These are phyloP conservation scores for Rhinichthys klamathensis DNA, from an alignment of 2,113 vertebrate species.

Conservation along the genomic window DNA sequence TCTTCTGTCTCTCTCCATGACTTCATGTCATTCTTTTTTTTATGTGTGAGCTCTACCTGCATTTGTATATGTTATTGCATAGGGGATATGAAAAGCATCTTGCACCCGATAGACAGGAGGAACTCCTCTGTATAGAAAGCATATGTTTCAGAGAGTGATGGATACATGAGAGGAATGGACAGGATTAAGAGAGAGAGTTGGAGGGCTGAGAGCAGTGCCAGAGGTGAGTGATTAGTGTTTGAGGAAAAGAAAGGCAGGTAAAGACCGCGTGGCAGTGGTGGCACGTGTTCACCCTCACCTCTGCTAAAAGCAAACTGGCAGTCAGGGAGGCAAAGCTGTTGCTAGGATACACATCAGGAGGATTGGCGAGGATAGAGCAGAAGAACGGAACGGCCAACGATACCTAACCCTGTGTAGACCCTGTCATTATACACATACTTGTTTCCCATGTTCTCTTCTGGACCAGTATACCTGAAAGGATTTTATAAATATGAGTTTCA, in stretches of 20 bases:
- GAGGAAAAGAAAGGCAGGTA: constrained; percentile 1
- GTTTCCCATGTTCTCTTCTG: background rate
- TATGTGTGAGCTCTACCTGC: background rate
- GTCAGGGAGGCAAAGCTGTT: constrained; percentile 57
- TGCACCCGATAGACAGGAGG: background rate
- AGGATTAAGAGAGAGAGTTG: background rate
- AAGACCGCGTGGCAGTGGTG: background rate
- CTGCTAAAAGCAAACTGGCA: constrained; percentile 32
- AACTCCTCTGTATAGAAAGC: background rate
- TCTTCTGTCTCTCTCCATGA: background rate
- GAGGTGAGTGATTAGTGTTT: constrained; percentile 22
- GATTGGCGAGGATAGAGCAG: constrained; percentile 41
- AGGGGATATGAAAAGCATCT: background rate
- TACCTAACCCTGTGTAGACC: constrained; percentile 6
- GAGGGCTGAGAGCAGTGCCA: constrained; percentile 1
- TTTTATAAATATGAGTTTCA: background rate
- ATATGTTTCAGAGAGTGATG: constrained; percentile 1
- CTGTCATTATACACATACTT: background rate
- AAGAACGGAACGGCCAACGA: background rate
- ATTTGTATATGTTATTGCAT: background rate
- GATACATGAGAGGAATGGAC: background rate
- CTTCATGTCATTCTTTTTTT: background rate
- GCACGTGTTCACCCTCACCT: constrained; percentile 26
- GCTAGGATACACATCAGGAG: constrained; percentile 59
- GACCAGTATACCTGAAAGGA: background rate